phyloP scores from a whole-genome alignment of 2,888 invertebrate species.

The Hyppa rectilinea region DNA sequence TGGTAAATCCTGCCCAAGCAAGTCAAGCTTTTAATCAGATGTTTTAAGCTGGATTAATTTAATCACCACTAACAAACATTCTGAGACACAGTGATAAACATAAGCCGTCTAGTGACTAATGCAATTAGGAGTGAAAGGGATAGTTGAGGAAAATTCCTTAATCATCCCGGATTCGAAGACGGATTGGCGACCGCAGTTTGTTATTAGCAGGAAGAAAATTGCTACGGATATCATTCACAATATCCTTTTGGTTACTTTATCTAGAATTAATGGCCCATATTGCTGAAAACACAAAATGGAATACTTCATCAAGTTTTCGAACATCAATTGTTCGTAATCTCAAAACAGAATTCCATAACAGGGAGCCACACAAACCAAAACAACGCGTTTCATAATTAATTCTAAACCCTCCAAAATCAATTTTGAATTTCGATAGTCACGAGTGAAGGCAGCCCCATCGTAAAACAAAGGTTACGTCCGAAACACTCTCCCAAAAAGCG shows the following conservation, averaged over 20 bases:
- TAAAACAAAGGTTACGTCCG: conserved; percentile 45
- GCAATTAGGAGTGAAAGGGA: background rate
- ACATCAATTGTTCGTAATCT: background rate
- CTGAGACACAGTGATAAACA: background rate
- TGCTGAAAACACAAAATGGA: background rate
- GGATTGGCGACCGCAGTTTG: background rate
- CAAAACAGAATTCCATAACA: background rate
- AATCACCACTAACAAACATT: too few species aligned
- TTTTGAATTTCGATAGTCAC: conserved; percentile 26
- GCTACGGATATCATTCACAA: background rate
- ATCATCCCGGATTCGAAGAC: background rate
- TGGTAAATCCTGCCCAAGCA: background rate
- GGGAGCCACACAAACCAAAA: conserved; percentile 13
- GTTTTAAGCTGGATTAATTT: background rate
- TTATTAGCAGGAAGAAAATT: background rate
- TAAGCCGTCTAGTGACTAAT: background rate
- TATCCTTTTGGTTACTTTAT: background rate
- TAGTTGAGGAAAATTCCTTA: conserved; percentile 8
- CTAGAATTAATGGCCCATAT: background rate
- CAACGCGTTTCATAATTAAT: conserved; percentile 14
- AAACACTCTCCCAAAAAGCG: conserved; percentile 53
- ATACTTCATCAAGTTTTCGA: background rate
- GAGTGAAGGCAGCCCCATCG: conserved; percentile 29
- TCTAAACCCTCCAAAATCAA: conserved; percentile 25
- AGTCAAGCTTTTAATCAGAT: background rate